Conservation (phyloP, 1,140 invertebrate genomes). For the Camponotus pennsylvanicus region DNA sequence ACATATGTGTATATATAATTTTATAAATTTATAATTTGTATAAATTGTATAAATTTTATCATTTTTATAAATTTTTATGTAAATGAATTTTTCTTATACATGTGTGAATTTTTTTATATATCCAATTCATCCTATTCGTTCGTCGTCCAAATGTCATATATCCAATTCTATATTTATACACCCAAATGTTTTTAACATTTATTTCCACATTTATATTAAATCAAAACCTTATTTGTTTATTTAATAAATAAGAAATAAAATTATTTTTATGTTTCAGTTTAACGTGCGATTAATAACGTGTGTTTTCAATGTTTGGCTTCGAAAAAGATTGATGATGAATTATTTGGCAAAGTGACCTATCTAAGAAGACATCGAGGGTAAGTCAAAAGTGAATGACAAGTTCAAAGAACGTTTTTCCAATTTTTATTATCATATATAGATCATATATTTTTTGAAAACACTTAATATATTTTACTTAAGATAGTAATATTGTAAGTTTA, state of each 20-base stretch:
- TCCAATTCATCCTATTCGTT: too few species aligned
- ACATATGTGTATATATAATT: too few species aligned
- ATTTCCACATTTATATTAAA: constrained; percentile 71
- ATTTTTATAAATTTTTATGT: too few species aligned
- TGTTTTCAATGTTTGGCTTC: constrained; percentile 37
- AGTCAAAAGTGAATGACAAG: constrained; percentile 67
- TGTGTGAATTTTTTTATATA: too few species aligned
- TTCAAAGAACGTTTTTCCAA: constrained; percentile 73
- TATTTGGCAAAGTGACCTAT: neutral
- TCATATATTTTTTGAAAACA: constrained; percentile 84
- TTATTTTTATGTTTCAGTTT: constrained; percentile 53
- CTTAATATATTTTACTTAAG: constrained; percentile 83
- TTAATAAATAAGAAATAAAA: neutral
- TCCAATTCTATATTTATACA: too few species aligned
- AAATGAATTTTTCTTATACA: too few species aligned
- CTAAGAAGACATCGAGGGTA: constrained; percentile 20
- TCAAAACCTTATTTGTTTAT: neutral
- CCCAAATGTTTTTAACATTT: constrained; percentile 13
- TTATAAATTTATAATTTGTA: too few species aligned
- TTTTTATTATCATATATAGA: constrained; percentile 84
- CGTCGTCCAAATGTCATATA: too few species aligned
- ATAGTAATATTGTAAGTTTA: constrained; percentile 82
- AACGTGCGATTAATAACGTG: neutral
- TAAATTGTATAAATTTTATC: too few species aligned
- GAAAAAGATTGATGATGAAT: neutral